These are phyloP conservation scores for Thereva unica DNA, from an alignment of 2,888 invertebrate genomes.

Conservation along the genomic window DNA sequence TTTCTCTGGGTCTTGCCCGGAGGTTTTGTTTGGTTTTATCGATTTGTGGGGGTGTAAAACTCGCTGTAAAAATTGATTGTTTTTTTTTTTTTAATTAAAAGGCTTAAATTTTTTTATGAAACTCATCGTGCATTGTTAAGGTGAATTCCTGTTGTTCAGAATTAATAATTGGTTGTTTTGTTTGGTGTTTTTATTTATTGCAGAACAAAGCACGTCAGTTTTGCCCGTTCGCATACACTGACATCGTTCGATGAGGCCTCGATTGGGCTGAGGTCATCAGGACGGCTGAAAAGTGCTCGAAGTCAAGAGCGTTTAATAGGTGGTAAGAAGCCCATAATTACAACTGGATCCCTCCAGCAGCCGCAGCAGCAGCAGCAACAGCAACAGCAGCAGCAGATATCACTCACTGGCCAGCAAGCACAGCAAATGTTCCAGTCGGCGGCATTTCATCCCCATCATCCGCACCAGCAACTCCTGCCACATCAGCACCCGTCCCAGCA, in stretches of 20 bases:
- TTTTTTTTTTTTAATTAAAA: too few species aligned
- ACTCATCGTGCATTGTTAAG: too few species aligned
- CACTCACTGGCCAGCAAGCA: conserved; percentile 20
- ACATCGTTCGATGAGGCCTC: conserved; percentile 80
- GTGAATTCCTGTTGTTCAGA: neutral
- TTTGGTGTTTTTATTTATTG: conserved; percentile 42
- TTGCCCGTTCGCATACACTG: conserved; percentile 83
- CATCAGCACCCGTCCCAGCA: conserved; percentile 31
- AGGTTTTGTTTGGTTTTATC: too few species aligned
- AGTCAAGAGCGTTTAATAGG: conserved; percentile 76
- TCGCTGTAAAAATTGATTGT: too few species aligned
- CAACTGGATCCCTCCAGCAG: conserved; percentile 47
- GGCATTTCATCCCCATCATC: conserved; percentile 30
- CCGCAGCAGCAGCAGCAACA: conserved; percentile 57
- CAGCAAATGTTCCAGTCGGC: conserved; percentile 24
- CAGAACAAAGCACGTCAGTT: conserved; percentile 88
- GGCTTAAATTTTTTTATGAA: too few species aligned
- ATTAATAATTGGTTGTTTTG: conserved; percentile 15
- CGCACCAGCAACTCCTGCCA: conserved; percentile 33
- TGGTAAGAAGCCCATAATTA: conserved; percentile 65
- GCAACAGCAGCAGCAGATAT: conserved; percentile 56
- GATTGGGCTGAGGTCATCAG: conserved; percentile 57
- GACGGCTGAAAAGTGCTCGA: conserved; percentile 58
- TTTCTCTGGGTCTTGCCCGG: too few species aligned
- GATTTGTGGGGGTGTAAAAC: too few species aligned